phyloP scores from a whole-genome alignment of 2,888 invertebrate species.

The Amiota communis region DNA sequence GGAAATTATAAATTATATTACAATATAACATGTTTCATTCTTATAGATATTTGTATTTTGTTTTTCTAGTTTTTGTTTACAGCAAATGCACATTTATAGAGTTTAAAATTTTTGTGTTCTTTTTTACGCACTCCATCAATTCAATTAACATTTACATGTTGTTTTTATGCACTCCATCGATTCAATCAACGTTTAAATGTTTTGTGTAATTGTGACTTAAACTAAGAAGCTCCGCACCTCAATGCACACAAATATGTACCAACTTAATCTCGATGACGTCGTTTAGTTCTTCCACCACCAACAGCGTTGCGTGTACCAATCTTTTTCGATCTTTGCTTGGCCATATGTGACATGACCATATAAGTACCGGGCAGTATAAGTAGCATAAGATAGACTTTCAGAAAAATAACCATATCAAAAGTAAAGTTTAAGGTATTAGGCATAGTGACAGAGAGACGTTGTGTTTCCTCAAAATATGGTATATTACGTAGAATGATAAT shows the following conservation, averaged over 20 bases:
- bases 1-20: neutral
- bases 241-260: neutral
- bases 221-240: too few species aligned
- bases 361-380: conserved; percentile 85
- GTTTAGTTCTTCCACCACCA: conserved; percentile 47
- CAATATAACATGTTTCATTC: neutral
- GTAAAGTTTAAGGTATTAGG: conserved; percentile 91
- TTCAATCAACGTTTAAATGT: neutral
- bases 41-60: conserved; percentile 15
- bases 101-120: neutral
- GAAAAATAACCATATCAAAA: conserved; percentile 87
- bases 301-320: conserved; percentile 73
- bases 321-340: conserved; percentile 81
- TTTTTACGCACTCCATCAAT: neutral
- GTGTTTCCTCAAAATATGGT: conserved; percentile 90
- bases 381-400: conserved; percentile 84
- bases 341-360: conserved; percentile 89
- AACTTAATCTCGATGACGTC: conserved; percentile 23
- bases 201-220: too few species aligned
- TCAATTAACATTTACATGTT: neutral
- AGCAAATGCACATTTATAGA: conserved; percentile 7
- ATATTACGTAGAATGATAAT: conserved; percentile 86
- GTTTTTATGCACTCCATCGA: neutral
- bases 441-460: conserved; percentile 81
- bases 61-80: neutral